Evolutionary conservation across 1,140 invertebrate species (phyloP).

Genomic region (Coptotermes formosanus): DNA sequence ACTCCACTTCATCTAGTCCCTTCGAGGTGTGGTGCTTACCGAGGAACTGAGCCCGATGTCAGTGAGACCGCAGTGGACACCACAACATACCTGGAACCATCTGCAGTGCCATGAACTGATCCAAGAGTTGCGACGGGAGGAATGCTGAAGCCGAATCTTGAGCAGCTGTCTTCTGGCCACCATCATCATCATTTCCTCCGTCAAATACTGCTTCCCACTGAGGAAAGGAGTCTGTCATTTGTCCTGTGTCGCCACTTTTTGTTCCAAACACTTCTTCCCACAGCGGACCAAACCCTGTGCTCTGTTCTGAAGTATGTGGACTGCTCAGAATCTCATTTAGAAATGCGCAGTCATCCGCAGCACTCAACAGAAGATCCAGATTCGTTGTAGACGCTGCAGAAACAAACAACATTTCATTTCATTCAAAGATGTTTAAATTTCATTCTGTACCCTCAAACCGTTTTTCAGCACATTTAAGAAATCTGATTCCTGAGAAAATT

Average conservation of each 20-base stretch:
- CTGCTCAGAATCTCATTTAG: slow-evolving; percentile 46
- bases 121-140: slow-evolving; percentile 28
- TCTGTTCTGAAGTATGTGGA: slow-evolving; percentile 23
- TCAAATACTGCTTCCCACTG: slow-evolving; percentile 44
- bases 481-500: no score
- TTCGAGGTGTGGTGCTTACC: no score
- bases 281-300: slow-evolving; percentile 37
- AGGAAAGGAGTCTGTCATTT: slow-evolving; percentile 37
- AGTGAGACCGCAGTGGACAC: no score
- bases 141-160: slow-evolving; percentile 21
- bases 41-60: no score
- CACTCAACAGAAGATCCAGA: slow-evolving; percentile 41
- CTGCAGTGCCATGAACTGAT: slow-evolving; percentile 24
- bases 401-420: not conserved
- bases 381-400: not conserved
- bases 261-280: slow-evolving; percentile 44
- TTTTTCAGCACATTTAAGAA: no score
- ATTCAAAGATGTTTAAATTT: no score
- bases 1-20: no score
- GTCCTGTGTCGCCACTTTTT: not conserved
- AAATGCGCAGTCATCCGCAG: slow-evolving; percentile 45
- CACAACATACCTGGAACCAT: not conserved
- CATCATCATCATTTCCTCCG: slow-evolving; percentile 24
- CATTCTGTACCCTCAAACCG: no score
- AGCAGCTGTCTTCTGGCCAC: not conserved